Percentiles rank a stretch among this genome's conserved stretches.
These are phyloP conservation scores for Rhinatrema bivittatum DNA, from an alignment of 2,797 vertebrate species.

Conservation along the genomic window DNA sequence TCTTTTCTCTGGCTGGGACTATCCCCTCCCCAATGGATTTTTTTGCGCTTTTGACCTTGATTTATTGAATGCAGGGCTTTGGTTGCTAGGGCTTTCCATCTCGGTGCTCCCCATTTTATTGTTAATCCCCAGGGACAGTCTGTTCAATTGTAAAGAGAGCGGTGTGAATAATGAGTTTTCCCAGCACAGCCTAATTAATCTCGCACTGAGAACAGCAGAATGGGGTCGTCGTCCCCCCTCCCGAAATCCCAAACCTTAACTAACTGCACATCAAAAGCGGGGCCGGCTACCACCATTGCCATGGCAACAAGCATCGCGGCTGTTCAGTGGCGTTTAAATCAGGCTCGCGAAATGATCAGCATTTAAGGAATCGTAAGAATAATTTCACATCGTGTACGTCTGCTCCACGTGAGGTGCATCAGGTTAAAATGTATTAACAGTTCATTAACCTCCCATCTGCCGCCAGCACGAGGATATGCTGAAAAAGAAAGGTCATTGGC, in stretches of 20 bases:
- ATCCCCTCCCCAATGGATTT: conserved; percentile 5
- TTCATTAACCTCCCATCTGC: no score
- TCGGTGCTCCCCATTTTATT: conserved; percentile 25
- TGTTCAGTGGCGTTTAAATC: rapidly evolving
- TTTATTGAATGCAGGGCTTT: conserved; percentile 27
- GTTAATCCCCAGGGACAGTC: conserved; percentile 9
- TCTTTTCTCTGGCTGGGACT: background rate
- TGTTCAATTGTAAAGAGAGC: background rate
- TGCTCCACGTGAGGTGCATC: no score
- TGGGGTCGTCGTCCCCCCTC: no score
- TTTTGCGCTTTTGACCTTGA: conserved; percentile 20
- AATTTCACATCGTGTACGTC: no score
- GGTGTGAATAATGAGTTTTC: conserved; percentile 13
- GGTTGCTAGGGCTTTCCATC: conserved; percentile 31
- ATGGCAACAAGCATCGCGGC: background rate
- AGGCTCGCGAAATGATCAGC: background rate
- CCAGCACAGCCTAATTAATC: conserved; percentile 31
- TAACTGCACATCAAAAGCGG: conserved; percentile 13
- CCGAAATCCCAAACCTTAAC: conserved; percentile 14
- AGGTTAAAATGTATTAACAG: no score
- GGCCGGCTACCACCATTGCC: conserved; percentile 10
- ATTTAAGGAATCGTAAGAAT: background rate
- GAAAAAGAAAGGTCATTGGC: no score
- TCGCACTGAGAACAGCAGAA: conserved; percentile 14
- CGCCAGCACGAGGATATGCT: no score